Base-by-base conservation (phyloP, 1,140 invertebrate genomes). In the Zaprionus inermis region DNA sequence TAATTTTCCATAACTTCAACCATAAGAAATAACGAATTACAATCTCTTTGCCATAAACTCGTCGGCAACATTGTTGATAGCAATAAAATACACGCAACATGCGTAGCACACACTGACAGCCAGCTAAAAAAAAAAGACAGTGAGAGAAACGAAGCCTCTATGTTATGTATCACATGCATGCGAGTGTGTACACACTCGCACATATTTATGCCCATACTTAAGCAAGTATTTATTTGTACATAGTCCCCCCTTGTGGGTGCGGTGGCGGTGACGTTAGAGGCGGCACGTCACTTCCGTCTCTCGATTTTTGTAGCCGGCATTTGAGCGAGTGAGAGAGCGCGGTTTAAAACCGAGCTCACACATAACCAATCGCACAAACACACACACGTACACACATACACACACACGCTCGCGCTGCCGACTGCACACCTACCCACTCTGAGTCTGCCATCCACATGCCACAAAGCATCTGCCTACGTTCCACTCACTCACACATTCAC, bases 371-470 rank as follows among this genome's bases (percentile, higher is more conserved):
- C 30, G 67, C n/a, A n/a, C n/a, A n/a, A n/a, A n/a, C n/a, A n/a
- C n/a, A n/a, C n/a, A n/a, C n/a, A n/a, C 22, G 4, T 1, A 56
- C 22, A 51, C 22, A 68, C 36, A 28, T 20, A 36, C 18, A 46
- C 18, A 34, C 16, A 14, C 59, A 65, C 1, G 5, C 44, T 11
- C 12, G 36, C 36, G 14, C 36, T 5, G 11, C 9, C n/a, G 44
- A 20, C 4, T 4, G 18, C 34, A 71, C 59, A 55, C 20, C 44
- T 75, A 71, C 67, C 54, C 59, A 63, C 41, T 38, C 41, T 30
- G 54, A 78, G 74, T 81, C 79, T 81, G 77, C 72, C 73, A 69
- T 79, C 79, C 79, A 81, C 79, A 81, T 81, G 68, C 78, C 76
- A 81, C 78, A 78, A 44, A 44, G 36, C 61, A 49, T 57, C 41